These are phyloP conservation scores for Cossypha dichroa DNA, from an alignment of 2,797 vertebrate genomes.

Conservation along the genomic window DNA sequence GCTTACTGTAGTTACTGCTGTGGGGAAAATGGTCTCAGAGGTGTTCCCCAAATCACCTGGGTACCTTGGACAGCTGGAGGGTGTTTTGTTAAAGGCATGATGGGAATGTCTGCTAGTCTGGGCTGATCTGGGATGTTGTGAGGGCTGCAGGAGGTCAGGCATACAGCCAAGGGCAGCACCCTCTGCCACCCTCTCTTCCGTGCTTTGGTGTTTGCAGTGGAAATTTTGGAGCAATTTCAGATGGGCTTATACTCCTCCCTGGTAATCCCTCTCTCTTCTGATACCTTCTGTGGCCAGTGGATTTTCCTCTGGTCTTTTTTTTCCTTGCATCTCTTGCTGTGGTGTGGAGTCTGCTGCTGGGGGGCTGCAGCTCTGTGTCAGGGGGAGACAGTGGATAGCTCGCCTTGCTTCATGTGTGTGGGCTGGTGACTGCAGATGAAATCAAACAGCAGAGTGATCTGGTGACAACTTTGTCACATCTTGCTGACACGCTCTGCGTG, in stretches of 20 bases:
- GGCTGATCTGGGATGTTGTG: not conserved
- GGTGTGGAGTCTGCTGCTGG: rapidly evolving
- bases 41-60: not conserved
- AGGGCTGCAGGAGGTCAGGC: not conserved
- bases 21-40: not conserved
- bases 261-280: not conserved
- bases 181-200: not conserved
- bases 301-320: not conserved
- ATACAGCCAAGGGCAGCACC: not conserved
- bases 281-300: not conserved
- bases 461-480: rapidly evolving
- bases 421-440: not conserved
- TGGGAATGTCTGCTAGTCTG: not conserved
- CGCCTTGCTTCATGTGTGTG: rapidly evolving
- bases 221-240: not conserved
- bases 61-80: not conserved
- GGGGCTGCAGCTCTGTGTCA: not conserved
- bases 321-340: not conserved
- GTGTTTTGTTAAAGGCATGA: not conserved
- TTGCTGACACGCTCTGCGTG: not conserved
- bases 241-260: not conserved
- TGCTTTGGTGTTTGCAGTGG: not conserved
- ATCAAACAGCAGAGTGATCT: not conserved
- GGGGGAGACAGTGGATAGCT: not conserved
- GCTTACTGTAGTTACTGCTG: not conserved